Conservation (phyloP, 2,888 invertebrate species). For the Hetaerina titia region DNA sequence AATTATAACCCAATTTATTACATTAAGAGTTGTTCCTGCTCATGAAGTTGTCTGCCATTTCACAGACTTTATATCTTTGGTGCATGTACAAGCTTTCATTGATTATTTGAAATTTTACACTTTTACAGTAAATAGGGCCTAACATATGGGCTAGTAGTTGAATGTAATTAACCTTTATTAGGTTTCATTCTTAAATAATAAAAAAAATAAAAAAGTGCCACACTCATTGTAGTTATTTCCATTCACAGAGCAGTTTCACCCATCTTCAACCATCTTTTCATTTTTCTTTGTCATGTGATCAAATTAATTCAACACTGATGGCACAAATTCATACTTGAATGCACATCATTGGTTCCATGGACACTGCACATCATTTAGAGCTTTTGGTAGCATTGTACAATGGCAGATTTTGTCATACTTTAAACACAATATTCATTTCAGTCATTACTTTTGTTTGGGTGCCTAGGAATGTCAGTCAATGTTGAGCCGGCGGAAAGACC, state of each 20-base stretch:
- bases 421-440: not conserved
- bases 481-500: conserved; percentile 69
- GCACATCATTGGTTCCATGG: not conserved
- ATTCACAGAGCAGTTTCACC: not conserved
- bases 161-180: conserved; percentile 34
- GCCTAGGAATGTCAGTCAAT: conserved; percentile 68
- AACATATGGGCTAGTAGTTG: not conserved
- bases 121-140: not conserved
- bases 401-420: not conserved
- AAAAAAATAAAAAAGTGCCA: not conserved
- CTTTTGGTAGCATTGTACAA: not conserved
- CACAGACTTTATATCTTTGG: conserved; percentile 10
- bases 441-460: not conserved
- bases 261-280: not conserved
- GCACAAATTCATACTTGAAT: not conserved
- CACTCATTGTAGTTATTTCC: not conserved
- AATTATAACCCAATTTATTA: not conserved
- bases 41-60: conserved; percentile 8
- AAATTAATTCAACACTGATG: not conserved
- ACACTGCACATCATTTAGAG: not conserved
- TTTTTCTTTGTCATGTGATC: not conserved
- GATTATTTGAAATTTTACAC: not conserved
- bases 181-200: conserved; percentile 14
- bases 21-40: not conserved
- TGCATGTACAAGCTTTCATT: conserved; percentile 32